Evolutionary conservation across 2,797 vertebrate species (phyloP), one percentile per base, ranked within the genome.

Genomic region (Vultur gryphus): DNA sequence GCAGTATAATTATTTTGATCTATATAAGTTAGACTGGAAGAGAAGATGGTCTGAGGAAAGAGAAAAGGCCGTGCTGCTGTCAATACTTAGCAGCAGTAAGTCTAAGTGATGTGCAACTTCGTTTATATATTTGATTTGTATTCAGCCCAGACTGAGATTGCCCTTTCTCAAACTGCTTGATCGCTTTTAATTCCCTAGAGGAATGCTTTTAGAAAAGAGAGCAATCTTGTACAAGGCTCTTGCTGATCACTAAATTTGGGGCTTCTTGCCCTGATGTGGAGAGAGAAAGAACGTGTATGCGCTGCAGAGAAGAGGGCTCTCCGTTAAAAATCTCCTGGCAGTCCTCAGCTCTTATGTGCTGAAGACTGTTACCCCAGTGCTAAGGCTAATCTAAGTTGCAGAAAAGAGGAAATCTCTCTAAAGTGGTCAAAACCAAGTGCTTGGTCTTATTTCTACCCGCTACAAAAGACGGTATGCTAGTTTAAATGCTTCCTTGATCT

Each of bases 51-150:
- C 52, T n/a, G 80, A 48, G 46, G 35, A 54, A 84, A 79, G 23
- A 41, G 61, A 86, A 76, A 46, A 91, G 51, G 39, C 78, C 23
- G 2, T 66, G 25, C 43, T 70, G 55, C 64, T 70, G 59, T 70
- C 93, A 85, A 9, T 83, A 75, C 33, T 77, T 86, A 76, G 23
- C 67, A 93, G 77, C 52, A 89, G 57, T 65, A 95, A 95, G 51
- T 78, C 44, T 73, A 79, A 94, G 23, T 49, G 83, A 83, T 66
- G 29, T 55, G 64, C 48, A 91, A 13, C 55, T 95, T 92, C 6
- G 4, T 85, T 94, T 94, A 71, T 81, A 23, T 67, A 52, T 93
- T 89, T 89, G 46, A 86, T 89, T 88, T 90, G 64, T 89, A 81
- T 95, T 92, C 92, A 78, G n/a, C 33, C 25, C 72, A 49, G 58